A percentile compares a stretch with the other conserved stretches of the same genome.
Evolutionary conservation across 2,888 invertebrate species (phyloP).

Genomic region (Onchidella celtica): DNA sequence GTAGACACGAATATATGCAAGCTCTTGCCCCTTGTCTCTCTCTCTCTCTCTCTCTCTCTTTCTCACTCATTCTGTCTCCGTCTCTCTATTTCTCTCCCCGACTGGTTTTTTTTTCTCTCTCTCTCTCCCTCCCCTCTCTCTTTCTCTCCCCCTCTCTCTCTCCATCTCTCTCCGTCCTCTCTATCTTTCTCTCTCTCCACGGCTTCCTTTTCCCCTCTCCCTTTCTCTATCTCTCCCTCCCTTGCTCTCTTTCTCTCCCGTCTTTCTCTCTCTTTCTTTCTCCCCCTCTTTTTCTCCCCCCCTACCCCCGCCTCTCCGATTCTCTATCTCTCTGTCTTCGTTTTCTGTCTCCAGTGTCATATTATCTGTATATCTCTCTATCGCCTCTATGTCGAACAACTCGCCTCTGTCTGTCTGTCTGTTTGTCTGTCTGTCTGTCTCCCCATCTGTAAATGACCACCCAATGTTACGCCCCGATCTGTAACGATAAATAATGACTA

Average conservation of each 20-base stretch:
- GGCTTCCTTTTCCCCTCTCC: neutral
- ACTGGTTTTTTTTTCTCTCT: neutral
- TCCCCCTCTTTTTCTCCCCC: conserved; percentile 14
- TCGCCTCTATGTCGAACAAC: conserved; percentile 13
- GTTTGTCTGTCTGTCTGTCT: too few relatives aligned
- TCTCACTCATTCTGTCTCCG: conserved; percentile 18
- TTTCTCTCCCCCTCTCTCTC: conserved; percentile 26
- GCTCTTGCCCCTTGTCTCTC: too few relatives aligned
- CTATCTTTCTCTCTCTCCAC: neutral
- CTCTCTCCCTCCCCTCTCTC: conserved; percentile 4
- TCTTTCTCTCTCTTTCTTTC: neutral
- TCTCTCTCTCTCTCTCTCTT: conserved; percentile 32
- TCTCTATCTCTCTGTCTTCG: conserved; percentile 9
- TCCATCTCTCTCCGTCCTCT: neutral
- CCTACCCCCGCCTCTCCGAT: neutral
- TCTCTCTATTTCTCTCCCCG: conserved; percentile 17
- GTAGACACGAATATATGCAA: too few relatives aligned
- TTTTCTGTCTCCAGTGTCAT: neutral
- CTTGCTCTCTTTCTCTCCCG: conserved; percentile 8
- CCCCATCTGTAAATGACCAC: too few relatives aligned
- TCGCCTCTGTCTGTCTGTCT: too few relatives aligned
- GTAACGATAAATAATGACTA: too few relatives aligned
- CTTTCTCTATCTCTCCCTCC: conserved; percentile 7
- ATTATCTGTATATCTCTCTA: neutral
- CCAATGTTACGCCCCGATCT: too few relatives aligned